These are phyloP conservation scores for Calonectris borealis DNA, from an alignment of 2,113 vertebrate species.

Conservation along the genomic window DNA sequence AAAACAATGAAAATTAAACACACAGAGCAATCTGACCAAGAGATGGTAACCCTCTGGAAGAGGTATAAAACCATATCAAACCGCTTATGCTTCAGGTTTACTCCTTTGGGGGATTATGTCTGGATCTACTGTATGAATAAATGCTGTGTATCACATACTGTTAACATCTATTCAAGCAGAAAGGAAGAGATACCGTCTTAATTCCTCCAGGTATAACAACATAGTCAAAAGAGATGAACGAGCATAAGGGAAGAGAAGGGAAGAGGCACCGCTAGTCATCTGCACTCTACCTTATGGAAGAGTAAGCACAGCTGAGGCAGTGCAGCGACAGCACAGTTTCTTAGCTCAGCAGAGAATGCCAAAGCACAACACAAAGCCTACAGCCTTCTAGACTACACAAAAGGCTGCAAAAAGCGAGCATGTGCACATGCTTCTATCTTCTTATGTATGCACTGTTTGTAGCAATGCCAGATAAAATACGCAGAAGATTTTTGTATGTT, in stretches of 20 bases:
- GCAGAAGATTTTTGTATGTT: background rate
- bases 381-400: background rate
- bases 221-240: background rate
- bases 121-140: background rate
- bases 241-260: background rate
- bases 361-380: slow-evolving; percentile 3
- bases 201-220: background rate
- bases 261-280: background rate
- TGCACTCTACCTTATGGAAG: background rate
- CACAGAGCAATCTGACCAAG: background rate
- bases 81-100: background rate
- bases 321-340: accelerated
- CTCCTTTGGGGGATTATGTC: background rate
- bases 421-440: background rate
- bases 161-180: background rate
- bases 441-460: background rate
- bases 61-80: background rate
- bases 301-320: background rate
- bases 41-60: background rate
- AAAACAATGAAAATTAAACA: background rate
- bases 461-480: background rate
- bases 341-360: background rate
- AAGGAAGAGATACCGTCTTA: background rate
- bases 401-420: background rate
- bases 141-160: background rate